Percentiles rank a stretch among this genome's conserved stretches.
phyloP scores from a whole-genome alignment of 1,140 invertebrate genomes.

The Bombus haemorrhoidalis region DNA sequence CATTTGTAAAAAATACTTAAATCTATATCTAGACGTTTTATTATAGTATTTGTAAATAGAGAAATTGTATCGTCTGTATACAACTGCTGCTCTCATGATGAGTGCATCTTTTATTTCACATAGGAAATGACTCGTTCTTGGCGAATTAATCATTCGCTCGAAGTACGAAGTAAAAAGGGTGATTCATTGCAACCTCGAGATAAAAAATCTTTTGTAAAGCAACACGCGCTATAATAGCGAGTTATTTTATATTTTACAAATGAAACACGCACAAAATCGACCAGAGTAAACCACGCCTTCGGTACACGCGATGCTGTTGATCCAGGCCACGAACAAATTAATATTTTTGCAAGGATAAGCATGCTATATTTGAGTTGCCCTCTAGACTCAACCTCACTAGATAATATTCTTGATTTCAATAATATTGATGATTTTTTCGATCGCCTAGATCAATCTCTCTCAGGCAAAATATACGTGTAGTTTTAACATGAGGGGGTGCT shows the following conservation, averaged over 20 bases:
- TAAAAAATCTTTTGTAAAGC: neutral
- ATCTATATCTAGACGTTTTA: slow-evolving; percentile 36
- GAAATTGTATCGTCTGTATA: slow-evolving; percentile 12
- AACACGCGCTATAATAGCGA: neutral
- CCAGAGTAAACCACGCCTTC: slow-evolving; percentile 20
- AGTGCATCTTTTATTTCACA: neutral
- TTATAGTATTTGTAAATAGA: slow-evolving; percentile 60
- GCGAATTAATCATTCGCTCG: neutral
- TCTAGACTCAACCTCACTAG: slow-evolving; percentile 11
- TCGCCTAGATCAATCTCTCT: slow-evolving; percentile 20
- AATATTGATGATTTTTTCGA: slow-evolving; percentile 10
- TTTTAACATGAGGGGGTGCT: slow-evolving; percentile 68
- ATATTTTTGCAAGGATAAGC: slow-evolving; percentile 29
- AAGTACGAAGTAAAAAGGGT: too few species aligned
- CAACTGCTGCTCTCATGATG: neutral
- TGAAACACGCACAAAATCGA: slow-evolving; percentile 33
- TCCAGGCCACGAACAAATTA: slow-evolving; percentile 39
- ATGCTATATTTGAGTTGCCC: slow-evolving; percentile 9
- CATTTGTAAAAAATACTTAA: slow-evolving; percentile 60
- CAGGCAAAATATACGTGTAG: slow-evolving; percentile 52
- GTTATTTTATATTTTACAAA: slow-evolving; percentile 7
- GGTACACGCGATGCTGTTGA: slow-evolving; percentile 33
- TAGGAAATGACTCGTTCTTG: neutral
- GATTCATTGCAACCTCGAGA: neutral
- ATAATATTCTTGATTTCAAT: neutral